phyloP scores from a whole-genome alignment of 2,113 vertebrate species.

The Rhombomys opimus region DNA sequence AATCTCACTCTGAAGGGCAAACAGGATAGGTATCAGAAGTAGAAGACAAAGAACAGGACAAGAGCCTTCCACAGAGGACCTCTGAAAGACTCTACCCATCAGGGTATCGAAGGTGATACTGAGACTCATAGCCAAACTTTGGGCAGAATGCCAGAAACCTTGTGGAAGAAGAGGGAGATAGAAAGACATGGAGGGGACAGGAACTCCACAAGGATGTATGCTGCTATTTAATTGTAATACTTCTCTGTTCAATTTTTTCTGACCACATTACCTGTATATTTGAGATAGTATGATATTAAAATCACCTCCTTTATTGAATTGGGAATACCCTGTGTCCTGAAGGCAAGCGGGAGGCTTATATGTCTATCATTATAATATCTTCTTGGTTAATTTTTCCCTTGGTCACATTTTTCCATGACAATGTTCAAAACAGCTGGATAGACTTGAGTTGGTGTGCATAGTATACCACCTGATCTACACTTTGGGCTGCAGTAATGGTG shows the following conservation, averaged over 20 bases:
- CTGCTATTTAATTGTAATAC: neutral
- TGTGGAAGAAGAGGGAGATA: no score
- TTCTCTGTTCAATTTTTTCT: neutral
- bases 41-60: no score
- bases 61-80: no score
- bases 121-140: no score
- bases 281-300: neutral
- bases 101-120: no score
- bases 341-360: neutral
- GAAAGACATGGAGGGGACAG: no score
- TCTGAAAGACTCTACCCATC: no score
- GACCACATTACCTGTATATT: neutral
- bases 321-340: neutral
- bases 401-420: neutral
- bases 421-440: neutral
- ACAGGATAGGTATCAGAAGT: no score
- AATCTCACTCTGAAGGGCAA: no score
- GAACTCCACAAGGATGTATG: neutral
- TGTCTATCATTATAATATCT: neutral
- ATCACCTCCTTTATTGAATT: neutral
- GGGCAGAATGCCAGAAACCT: no score
- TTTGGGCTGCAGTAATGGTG: rapidly evolving
- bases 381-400: neutral
- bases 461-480: neutral
- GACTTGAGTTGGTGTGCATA: neutral